Evolutionary conservation across 1,140 invertebrate genomes (phyloP), one percentile per base, ranked within the genome.

Genomic region (Apis dorsata): DNA sequence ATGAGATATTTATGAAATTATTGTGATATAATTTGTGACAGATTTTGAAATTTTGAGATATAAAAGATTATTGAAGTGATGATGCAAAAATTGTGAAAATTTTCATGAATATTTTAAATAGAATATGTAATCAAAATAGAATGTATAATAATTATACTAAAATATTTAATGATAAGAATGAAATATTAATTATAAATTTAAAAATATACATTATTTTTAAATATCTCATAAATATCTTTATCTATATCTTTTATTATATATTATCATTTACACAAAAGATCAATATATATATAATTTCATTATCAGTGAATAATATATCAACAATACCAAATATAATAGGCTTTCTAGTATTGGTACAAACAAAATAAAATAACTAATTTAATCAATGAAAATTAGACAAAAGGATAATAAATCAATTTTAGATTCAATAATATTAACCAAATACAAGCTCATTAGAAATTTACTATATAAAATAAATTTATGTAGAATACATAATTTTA

Each of bases 371-470:
- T 75, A 51, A 62, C 51, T 51, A 8, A 63, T n/a, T 57, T 3
- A 5, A 59, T n/a, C n/a, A 21, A 34, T 5, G n/a, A n/a, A 21
- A 13, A 24, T 19, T 60, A 60, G 44, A 3, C 34, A n/a, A 44
- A 75, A 75, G 11, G 15, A 60, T n/a, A 51, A 63, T 75, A 63
- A 63, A 51, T 63, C 34, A 51, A 49, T 24, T 75, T 63, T 17
- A 28, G 4, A 4, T 17, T 11, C 44, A 51, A 63, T 51, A 59
- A 75, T 57, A 5, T 51, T 24, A 24, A 63, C 62, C 0, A 73
- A 73, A 73, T 59, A 12, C 5, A 24, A n/a, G 13, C 5, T 24
- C 11, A 17, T 11, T n/a, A 19, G 17, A 74, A 75, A n/a, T 75
- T 49, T 7, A 24, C 59, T 8, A 74, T 62, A 11, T 63, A 75